phyloP scores from a whole-genome alignment of 2,888 invertebrate genomes.

The Thereva nobilitata region DNA sequence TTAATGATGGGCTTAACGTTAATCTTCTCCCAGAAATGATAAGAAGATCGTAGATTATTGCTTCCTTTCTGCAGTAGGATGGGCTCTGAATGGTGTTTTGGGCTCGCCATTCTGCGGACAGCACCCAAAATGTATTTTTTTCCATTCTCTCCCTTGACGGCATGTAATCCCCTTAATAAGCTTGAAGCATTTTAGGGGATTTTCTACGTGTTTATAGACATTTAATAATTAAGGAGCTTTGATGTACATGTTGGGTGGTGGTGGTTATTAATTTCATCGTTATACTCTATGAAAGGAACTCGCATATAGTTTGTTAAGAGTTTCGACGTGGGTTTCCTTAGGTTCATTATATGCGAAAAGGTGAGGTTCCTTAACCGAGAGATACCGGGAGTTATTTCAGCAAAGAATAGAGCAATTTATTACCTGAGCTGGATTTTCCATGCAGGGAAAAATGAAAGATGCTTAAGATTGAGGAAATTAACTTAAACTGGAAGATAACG shows the following conservation, averaged over 20 bases:
- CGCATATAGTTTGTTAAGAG: no score
- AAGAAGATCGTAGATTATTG: slow-evolving; percentile 36
- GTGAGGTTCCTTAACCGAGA: no score
- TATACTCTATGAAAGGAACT: background rate
- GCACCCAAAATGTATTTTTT: no score
- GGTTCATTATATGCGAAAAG: no score
- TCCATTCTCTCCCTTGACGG: background rate
- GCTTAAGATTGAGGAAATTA: no score
- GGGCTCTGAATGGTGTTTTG: slow-evolving; percentile 24
- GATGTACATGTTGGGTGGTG: background rate
- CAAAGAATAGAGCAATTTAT: no score
- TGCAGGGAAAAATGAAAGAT: no score
- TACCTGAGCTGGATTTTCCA: no score
- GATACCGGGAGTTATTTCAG: no score
- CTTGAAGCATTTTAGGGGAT: slow-evolving; percentile 22
- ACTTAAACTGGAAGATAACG: no score
- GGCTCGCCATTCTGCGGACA: background rate
- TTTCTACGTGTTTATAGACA: slow-evolving; percentile 20
- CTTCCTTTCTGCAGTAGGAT: slow-evolving; percentile 22
- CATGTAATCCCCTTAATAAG: slow-evolving; percentile 26
- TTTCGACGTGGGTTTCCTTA: no score
- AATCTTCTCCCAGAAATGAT: slow-evolving; percentile 40
- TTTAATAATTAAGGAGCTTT: slow-evolving; percentile 8
- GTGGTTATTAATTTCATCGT: slow-evolving; percentile 1
- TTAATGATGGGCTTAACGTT: slow-evolving; percentile 41